These are phyloP conservation scores for Megalopta genalis DNA, from an alignment of 1,140 invertebrate species.

Conservation along the genomic window DNA sequence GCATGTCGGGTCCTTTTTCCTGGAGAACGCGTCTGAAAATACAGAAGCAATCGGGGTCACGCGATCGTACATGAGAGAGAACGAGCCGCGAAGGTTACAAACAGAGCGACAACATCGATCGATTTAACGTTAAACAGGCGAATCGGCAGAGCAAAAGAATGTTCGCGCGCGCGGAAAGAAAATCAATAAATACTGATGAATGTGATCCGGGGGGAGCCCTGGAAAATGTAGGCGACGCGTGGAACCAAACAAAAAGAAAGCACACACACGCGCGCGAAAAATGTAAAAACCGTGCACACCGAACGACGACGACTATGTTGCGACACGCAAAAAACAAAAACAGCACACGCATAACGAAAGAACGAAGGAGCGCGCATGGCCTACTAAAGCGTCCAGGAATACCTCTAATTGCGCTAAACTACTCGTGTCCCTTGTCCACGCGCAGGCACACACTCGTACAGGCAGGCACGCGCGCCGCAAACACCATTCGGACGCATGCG, in stretches of 20 bases:
- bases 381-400: constrained; percentile 9
- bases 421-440: constrained; percentile 16
- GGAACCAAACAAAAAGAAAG: neutral
- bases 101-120: too few species aligned
- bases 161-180: too few species aligned
- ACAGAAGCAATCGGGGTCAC: constrained; percentile 10
- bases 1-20: constrained; percentile 84
- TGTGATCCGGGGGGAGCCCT: neutral
- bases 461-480: neutral
- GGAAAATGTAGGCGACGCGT: neutral
- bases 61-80: neutral
- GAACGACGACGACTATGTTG: too few species aligned
- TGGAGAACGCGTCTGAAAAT: constrained; percentile 84
- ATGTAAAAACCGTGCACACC: too few species aligned
- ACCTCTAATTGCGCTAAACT: constrained; percentile 40
- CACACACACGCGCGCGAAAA: too few species aligned
- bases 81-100: neutral
- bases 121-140: too few species aligned
- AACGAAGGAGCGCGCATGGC: neutral
- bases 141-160: neutral
- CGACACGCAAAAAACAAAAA: neutral
- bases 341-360: neutral
- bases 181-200: neutral
- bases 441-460: constrained; percentile 13
- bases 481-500: constrained; percentile 41